These are phyloP conservation scores for Musca domestica DNA, from an alignment of 1,140 invertebrate genomes.

Conservation along the genomic window DNA sequence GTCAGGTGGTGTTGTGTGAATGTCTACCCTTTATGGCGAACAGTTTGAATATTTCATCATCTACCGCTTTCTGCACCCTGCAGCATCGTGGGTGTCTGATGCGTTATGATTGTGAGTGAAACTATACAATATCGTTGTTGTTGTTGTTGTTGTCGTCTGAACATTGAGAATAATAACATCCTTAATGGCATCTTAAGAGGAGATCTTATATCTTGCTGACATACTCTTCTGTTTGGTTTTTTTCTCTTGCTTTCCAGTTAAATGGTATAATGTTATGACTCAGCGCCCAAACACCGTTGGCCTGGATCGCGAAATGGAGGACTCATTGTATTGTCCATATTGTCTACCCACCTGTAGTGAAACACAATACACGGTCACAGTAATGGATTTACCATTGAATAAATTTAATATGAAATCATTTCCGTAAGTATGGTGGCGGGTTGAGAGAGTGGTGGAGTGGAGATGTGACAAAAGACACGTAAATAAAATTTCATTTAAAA, in stretches of 20 bases:
- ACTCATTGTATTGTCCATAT: slow-evolving; percentile 47
- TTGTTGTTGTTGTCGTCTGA: neutral
- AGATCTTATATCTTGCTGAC: neutral
- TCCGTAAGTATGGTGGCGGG: slow-evolving; percentile 40
- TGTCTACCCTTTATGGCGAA: slow-evolving; percentile 58
- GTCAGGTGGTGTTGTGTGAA: slow-evolving; percentile 56
- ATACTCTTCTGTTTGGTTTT: neutral
- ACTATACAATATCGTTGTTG: neutral
- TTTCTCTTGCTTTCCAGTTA: slow-evolving; percentile 33
- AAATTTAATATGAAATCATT: slow-evolving; percentile 34
- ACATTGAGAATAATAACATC: neutral
- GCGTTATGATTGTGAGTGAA: slow-evolving; percentile 45
- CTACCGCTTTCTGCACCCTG: slow-evolving; percentile 41
- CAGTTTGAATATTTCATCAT: slow-evolving; percentile 50
- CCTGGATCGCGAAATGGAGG: slow-evolving; percentile 49
- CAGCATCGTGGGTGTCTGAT: slow-evolving; percentile 43
- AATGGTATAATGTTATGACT: slow-evolving; percentile 52
- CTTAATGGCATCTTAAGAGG: neutral
- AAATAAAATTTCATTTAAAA: neutral
- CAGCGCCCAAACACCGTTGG: slow-evolving; percentile 38
- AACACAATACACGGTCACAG: slow-evolving; percentile 1
- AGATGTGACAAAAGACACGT: neutral
- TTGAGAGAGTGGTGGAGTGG: neutral
- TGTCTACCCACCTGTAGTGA: slow-evolving; percentile 45
- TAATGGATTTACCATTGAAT: slow-evolving; percentile 17